These are phyloP conservation scores for Probaryconus sp. DNA, from an alignment of 1,140 invertebrate genomes.

Conservation along the genomic window DNA sequence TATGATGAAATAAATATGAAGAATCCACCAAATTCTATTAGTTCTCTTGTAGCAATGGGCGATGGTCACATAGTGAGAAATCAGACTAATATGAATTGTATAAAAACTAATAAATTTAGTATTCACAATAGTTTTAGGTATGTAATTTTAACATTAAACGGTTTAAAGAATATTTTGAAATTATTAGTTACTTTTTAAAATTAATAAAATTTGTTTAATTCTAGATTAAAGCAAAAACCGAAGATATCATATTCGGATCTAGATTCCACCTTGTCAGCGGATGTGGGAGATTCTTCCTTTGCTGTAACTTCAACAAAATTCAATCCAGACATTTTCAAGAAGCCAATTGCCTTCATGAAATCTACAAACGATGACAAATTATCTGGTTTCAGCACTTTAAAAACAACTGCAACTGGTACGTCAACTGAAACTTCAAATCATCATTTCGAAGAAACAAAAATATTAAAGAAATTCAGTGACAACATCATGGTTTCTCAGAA, in stretches of 20 bases:
- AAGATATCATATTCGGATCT: slow-evolving; percentile 70
- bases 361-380: slow-evolving; percentile 64
- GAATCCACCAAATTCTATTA: slow-evolving; percentile 63
- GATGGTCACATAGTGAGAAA: too few relatives aligned
- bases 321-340: slow-evolving; percentile 69
- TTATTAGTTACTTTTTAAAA: background rate
- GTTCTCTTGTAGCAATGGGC: slow-evolving; percentile 37
- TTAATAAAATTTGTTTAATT: slow-evolving; percentile 32
- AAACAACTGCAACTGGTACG: background rate
- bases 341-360: slow-evolving; percentile 68
- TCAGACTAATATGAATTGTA: background rate
- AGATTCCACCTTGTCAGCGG: slow-evolving; percentile 73
- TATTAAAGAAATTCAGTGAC: slow-evolving; percentile 68
- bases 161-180: background rate
- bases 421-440: slow-evolving; percentile 11
- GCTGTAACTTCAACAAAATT: slow-evolving; percentile 70
- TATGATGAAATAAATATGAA: slow-evolving; percentile 56
- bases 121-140: slow-evolving; percentile 55
- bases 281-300: slow-evolving; percentile 70
- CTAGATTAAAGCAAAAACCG: slow-evolving; percentile 45
- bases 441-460: slow-evolving; percentile 62
- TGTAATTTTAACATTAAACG: background rate
- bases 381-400: slow-evolving; percentile 13
- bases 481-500: slow-evolving; percentile 70
- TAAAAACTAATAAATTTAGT: slow-evolving; percentile 31